These are phyloP conservation scores for Sminthurinus aureus DNA, from an alignment of 2,888 invertebrate species.

Conservation along the genomic window DNA sequence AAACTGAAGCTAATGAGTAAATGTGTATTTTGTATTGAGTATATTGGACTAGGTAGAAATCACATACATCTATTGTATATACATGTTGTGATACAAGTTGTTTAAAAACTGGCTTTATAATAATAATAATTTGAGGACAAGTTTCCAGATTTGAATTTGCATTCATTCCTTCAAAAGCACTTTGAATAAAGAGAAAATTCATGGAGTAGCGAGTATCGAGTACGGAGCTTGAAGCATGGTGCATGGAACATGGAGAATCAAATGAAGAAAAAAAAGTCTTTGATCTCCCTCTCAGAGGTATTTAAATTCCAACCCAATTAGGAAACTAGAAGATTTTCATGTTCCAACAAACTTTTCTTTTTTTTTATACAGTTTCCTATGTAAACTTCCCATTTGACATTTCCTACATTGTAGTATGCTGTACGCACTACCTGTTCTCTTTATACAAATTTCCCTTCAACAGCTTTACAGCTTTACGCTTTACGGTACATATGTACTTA, in stretches of 20 bases:
- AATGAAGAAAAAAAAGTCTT: conserved; percentile 4
- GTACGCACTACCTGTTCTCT: neutral
- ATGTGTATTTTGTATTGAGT: no score
- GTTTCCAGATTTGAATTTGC: neutral
- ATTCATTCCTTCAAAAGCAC: neutral
- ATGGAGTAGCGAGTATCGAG: neutral
- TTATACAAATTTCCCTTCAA: neutral
- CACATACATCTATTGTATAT: no score
- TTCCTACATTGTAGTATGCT: no score
- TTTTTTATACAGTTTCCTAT: neutral
- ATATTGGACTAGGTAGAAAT: no score
- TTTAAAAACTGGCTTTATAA: no score
- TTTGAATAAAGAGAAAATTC: no score
- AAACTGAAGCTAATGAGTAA: no score
- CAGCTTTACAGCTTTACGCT: no score
- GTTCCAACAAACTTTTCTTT: neutral
- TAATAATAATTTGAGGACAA: neutral
- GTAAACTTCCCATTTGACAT: no score
- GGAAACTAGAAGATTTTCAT: conserved; percentile 34
- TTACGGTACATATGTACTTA: no score
- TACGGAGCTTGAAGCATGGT: neutral
- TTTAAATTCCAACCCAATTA: conserved; percentile 38
- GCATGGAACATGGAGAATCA: neutral
- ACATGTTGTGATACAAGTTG: no score
- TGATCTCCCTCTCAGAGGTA: conserved; percentile 22